Percentiles rank a stretch among this genome's conserved stretches.
Evolutionary conservation across 2,888 invertebrate species (phyloP).

Genomic region (Gari tellinella): DNA sequence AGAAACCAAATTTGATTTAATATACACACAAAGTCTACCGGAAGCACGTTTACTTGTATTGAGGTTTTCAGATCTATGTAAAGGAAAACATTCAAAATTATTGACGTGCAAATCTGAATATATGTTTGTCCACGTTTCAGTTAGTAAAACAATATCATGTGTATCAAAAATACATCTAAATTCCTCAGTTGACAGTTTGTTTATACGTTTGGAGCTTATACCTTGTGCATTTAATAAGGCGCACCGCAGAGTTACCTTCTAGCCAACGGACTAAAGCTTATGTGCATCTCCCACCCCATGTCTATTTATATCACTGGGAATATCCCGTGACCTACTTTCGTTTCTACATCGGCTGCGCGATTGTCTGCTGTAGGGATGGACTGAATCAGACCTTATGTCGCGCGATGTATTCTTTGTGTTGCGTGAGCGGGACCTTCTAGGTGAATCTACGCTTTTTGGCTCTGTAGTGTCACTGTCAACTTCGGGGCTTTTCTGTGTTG

Average conservation of each 20-base stretch:
- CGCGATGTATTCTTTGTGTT: no score
- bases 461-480: no score
- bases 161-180: slow-evolving; percentile 15
- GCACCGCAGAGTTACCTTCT: slow-evolving; percentile 9
- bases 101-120: slow-evolving; percentile 13
- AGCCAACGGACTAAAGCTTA: neutral
- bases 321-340: no score
- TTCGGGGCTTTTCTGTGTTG: no score
- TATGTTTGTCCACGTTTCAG: slow-evolving; percentile 23
- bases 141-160: slow-evolving; percentile 21
- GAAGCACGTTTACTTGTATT: slow-evolving; percentile 7
- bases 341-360: neutral
- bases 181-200: slow-evolving; percentile 11
- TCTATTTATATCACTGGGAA: no score
- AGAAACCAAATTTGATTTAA: neutral
- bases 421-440: no score
- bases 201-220: slow-evolving; percentile 1
- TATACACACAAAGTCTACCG: slow-evolving; percentile 12
- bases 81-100: slow-evolving; percentile 21
- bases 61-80: slow-evolving; percentile 13
- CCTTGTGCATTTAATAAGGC: slow-evolving; percentile 3
- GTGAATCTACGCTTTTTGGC: no score
- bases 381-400: no score
- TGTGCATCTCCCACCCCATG: no score
- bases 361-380: no score